Conservation (phyloP, 2,888 invertebrate genomes). For the Drosophila melanocephala region DNA sequence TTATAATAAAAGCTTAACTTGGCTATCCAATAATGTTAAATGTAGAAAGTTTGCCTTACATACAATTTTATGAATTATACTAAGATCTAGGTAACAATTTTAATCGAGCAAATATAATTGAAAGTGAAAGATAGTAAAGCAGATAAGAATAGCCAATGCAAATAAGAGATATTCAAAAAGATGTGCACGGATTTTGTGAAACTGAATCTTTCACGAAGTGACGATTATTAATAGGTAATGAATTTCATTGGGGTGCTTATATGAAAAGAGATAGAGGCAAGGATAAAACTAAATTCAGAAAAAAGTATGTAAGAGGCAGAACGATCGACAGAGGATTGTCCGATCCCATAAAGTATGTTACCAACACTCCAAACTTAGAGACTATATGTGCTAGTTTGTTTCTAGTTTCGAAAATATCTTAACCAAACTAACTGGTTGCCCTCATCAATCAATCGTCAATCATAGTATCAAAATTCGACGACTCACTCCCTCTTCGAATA, state of each 20-base stretch:
- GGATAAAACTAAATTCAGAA: not conserved
- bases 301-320: not conserved
- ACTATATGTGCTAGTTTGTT: not conserved
- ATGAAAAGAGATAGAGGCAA: no score
- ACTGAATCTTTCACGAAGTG: not conserved
- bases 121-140: not conserved
- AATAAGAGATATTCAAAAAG: not conserved
- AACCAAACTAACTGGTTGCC: not conserved
- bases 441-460: not conserved
- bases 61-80: no score
- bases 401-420: not conserved
- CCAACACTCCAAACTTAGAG: not conserved
- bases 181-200: not conserved
- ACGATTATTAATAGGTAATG: not conserved
- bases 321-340: not conserved
- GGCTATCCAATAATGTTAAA: not conserved
- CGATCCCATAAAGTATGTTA: not conserved
- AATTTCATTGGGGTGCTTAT: no score
- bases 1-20: not conserved
- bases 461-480: not conserved
- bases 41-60: no score
- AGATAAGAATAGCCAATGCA: not conserved
- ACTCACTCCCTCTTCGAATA: not conserved
- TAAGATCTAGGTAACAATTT: no score
- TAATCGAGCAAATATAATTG: no score